phyloP scores from a whole-genome alignment of 2,888 invertebrate genomes.

The Willowsia nigromaculata region DNA sequence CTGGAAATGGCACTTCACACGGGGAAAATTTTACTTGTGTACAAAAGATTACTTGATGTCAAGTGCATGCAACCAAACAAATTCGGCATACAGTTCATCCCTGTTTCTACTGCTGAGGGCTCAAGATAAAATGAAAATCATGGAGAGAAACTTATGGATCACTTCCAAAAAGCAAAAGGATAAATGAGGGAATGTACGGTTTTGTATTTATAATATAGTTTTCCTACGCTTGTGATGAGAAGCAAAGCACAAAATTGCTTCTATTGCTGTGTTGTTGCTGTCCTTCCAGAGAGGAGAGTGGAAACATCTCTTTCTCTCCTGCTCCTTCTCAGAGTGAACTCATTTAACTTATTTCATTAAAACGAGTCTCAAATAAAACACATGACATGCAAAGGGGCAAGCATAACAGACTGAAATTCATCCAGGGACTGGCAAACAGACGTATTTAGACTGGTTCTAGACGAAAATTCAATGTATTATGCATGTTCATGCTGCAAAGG shows the following conservation, averaged over 20 bases:
- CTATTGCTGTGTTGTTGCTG: background rate
- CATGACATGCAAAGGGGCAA: background rate
- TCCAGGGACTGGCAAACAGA: conserved; percentile 22
- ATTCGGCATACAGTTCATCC: conserved; percentile 42
- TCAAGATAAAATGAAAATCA: conserved; percentile 55
- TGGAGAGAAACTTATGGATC: conserved; percentile 27
- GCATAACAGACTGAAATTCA: background rate
- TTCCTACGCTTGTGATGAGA: conserved; percentile 13
- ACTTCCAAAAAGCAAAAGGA: background rate
- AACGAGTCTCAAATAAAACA: conserved; percentile 38
- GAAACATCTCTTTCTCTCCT: conserved; percentile 25
- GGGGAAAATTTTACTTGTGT: conserved; percentile 39
- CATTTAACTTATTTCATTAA: conserved; percentile 69
- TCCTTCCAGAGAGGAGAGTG: conserved; percentile 5
- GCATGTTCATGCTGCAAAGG: conserved; percentile 34
- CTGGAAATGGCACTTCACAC: conserved; percentile 60
- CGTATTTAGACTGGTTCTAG: background rate
- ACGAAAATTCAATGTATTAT: conserved; percentile 44
- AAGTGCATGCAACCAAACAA: conserved; percentile 60
- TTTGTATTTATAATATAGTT: conserved; percentile 39
- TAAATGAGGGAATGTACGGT: background rate
- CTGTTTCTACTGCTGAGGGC: conserved; percentile 40
- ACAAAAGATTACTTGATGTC: conserved; percentile 62
- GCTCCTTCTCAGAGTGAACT: conserved; percentile 20
- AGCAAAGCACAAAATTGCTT: background rate